These are phyloP conservation scores for Samia ricini DNA, from an alignment of 1,140 invertebrate genomes.

Conservation along the genomic window DNA sequence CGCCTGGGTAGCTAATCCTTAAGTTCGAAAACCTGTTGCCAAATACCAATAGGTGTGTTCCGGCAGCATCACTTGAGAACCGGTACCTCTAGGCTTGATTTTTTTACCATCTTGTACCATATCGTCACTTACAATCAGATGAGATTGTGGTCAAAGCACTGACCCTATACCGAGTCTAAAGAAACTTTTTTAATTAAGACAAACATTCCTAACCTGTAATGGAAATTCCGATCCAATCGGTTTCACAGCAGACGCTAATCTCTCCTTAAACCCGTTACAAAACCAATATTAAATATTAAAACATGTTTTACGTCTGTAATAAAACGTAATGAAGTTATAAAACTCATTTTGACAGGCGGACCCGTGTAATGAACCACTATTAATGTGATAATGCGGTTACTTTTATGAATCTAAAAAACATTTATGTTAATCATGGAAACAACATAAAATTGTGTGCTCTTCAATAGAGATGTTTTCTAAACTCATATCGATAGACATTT, in stretches of 20 bases:
- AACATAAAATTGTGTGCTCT: neutral
- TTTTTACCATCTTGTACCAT: too few species aligned
- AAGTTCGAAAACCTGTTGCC: too few species aligned
- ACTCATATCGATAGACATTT: neutral
- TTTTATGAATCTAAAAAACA: neutral
- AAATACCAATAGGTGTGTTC: too few species aligned
- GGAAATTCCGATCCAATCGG: neutral
- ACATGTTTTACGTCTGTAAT: slow-evolving; percentile 1
- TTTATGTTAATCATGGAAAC: neutral
- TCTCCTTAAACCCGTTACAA: neutral
- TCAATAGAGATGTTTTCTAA: neutral
- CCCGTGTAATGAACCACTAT: slow-evolving; percentile 6
- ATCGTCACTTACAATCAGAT: too few species aligned
- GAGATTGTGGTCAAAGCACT: too few species aligned
- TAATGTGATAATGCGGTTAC: neutral
- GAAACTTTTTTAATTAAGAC: neutral
- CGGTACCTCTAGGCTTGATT: too few species aligned
- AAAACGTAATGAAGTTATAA: slow-evolving; percentile 13
- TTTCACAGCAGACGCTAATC: neutral
- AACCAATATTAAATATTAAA: slow-evolving; percentile 5
- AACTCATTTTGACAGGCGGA: slow-evolving; percentile 3
- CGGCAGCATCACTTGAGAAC: too few species aligned
- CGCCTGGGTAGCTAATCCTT: too few species aligned
- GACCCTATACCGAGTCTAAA: too few species aligned
- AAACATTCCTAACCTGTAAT: neutral